These are phyloP conservation scores for Synodontis membranacea DNA, from an alignment of 2,113 vertebrate genomes.

Conservation along the genomic window DNA sequence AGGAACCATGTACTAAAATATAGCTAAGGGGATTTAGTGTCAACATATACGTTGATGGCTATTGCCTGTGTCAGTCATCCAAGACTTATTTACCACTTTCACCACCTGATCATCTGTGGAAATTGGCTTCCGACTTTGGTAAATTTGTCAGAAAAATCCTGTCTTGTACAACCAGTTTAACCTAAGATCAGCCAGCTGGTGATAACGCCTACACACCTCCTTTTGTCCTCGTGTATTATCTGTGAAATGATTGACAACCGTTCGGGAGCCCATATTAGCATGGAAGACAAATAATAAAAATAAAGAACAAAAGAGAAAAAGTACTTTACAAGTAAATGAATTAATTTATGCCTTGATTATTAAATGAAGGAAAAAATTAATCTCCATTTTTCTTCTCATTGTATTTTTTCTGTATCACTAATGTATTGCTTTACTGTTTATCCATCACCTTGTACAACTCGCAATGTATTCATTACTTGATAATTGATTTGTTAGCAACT, in stretches of 20 bases:
- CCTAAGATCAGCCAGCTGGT: slow-evolving; percentile 1
- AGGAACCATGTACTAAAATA: background rate
- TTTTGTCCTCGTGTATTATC: background rate
- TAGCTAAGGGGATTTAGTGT: background rate
- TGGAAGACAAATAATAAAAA: background rate
- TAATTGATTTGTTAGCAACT: too few relatives aligned
- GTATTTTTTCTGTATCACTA: background rate
- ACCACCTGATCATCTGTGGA: background rate
- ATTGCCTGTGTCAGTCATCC: background rate
- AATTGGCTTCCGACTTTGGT: background rate
- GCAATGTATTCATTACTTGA: background rate
- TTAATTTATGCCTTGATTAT: background rate
- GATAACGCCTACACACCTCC: background rate
- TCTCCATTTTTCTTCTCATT: background rate
- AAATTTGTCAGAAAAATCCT: background rate
- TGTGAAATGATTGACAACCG: background rate
- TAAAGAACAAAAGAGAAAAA: background rate
- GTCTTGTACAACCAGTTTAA: background rate
- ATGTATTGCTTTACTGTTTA: background rate
- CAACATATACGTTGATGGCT: background rate
- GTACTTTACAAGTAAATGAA: background rate
- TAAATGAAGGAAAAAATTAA: background rate
- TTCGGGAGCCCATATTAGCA: background rate
- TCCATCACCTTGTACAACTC: background rate
- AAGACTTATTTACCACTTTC: background rate